Conservation (phyloP, 2,888 invertebrate genomes). For the Anoplius nigerrimus region DNA sequence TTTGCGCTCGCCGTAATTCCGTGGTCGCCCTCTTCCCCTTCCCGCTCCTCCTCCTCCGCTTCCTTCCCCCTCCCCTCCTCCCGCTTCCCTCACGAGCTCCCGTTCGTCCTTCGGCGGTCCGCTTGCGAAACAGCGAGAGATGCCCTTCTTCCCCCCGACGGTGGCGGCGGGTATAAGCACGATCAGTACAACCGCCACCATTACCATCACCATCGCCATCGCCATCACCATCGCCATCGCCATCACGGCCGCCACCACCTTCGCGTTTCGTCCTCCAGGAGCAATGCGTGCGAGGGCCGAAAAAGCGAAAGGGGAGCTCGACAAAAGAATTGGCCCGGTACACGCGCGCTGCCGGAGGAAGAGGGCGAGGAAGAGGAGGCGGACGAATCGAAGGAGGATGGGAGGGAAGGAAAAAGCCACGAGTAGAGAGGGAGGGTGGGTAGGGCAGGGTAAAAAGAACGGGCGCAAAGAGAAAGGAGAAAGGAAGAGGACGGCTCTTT, state of each 20-base stretch:
- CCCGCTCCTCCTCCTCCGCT: conserved; percentile 21
- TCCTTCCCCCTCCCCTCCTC: too few relatives aligned
- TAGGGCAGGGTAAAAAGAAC: conserved; percentile 24
- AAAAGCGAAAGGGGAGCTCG: conserved; percentile 55
- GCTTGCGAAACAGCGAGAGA: neutral
- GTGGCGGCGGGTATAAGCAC: neutral
- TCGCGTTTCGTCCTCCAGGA: conserved; percentile 19
- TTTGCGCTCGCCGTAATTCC: conserved; percentile 64
- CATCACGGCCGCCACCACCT: conserved; percentile 9
- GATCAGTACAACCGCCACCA: conserved; percentile 2
- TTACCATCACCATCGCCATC: conserved; percentile 15
- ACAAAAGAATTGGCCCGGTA: conserved; percentile 61
- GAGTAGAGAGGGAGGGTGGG: conserved; percentile 10
- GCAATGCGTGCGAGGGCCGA: conserved; percentile 40
- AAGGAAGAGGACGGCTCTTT: conserved; percentile 21
- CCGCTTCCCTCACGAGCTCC: too few relatives aligned
- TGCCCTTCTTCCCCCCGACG: neutral
- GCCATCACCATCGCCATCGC: conserved; percentile 11
- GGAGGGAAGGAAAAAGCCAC: conserved; percentile 9
- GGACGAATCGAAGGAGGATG: conserved; percentile 11
- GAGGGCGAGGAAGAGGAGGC: conserved; percentile 23
- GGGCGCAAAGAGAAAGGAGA: conserved; percentile 33
- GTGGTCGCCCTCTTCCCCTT: conserved; percentile 36
- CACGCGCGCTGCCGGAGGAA: conserved; percentile 5
- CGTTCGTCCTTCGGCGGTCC: too few relatives aligned